These are phyloP conservation scores for Eurytoma adleriae DNA, from an alignment of 2,888 invertebrate species.

Conservation along the genomic window DNA sequence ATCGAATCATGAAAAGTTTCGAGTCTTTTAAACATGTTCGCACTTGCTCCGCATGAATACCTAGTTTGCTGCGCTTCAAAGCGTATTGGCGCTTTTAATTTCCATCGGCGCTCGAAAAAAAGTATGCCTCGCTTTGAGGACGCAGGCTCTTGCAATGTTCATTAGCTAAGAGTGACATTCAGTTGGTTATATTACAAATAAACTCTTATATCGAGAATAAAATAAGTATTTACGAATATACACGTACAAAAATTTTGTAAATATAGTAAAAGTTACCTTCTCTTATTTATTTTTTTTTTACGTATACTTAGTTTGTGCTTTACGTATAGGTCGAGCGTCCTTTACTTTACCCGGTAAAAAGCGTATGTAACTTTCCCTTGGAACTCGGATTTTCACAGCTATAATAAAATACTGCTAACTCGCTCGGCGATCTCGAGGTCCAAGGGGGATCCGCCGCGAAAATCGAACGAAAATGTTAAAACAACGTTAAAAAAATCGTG, in stretches of 20 bases:
- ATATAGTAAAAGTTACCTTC: background rate
- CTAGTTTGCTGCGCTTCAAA: too few relatives aligned
- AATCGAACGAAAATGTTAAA: background rate
- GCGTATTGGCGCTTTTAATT: too few relatives aligned
- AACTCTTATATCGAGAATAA: background rate
- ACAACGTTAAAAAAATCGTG: background rate
- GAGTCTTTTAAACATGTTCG: too few relatives aligned
- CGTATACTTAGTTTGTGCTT: conserved; percentile 12
- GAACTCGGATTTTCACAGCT: conserved; percentile 29
- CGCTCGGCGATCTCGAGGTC: background rate
- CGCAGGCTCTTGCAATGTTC: too few relatives aligned
- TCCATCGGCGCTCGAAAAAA: too few relatives aligned
- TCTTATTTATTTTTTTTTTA: conserved; percentile 1
- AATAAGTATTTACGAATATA: background rate
- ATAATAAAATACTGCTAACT: conserved; percentile 9
- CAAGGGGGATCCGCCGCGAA: background rate
- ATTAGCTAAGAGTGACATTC: too few relatives aligned
- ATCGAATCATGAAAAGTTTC: too few relatives aligned
- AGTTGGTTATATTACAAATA: background rate
- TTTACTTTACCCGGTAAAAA: conserved; percentile 21
- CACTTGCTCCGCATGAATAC: too few relatives aligned
- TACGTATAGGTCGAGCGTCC: background rate
- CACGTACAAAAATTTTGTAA: background rate
- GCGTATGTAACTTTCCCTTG: conserved; percentile 51
- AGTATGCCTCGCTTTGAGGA: too few relatives aligned